These are phyloP conservation scores for Diabrotica balteata DNA, from an alignment of 2,888 invertebrate species.

Conservation along the genomic window DNA sequence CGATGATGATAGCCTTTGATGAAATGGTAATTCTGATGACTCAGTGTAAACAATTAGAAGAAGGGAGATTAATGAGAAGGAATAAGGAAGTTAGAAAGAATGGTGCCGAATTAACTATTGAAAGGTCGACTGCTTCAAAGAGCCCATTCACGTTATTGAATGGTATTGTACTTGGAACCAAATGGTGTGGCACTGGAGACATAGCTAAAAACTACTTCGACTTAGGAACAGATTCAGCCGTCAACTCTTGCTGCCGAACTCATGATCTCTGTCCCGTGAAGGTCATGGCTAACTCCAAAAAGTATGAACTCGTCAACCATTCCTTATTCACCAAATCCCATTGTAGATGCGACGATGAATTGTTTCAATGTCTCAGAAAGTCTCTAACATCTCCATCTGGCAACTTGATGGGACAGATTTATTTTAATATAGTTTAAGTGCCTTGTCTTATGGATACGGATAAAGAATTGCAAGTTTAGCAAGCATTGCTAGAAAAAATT, in stretches of 20 bases:
- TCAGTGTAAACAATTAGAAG: slow-evolving; percentile 77
- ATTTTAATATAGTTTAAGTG: slow-evolving; percentile 83
- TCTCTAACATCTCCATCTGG: slow-evolving; percentile 74
- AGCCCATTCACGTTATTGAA: slow-evolving; percentile 76
- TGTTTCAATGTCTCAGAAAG: slow-evolving; percentile 78
- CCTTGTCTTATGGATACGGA: slow-evolving; percentile 72
- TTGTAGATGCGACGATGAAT: slow-evolving; percentile 84
- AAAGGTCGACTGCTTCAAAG: slow-evolving; percentile 59
- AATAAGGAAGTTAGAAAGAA: slow-evolving; percentile 50
- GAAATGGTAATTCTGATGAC: slow-evolving; percentile 82
- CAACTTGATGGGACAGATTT: slow-evolving; percentile 80
- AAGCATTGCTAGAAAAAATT: slow-evolving; percentile 45
- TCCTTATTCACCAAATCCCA: slow-evolving; percentile 89
- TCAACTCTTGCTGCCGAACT: slow-evolving; percentile 86
- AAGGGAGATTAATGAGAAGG: slow-evolving; percentile 47
- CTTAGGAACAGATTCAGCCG: slow-evolving; percentile 74
- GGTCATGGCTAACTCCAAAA: slow-evolving; percentile 70
- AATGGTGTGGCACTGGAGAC: slow-evolving; percentile 93
- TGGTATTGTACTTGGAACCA: slow-evolving; percentile 87
- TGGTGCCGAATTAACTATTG: slow-evolving; percentile 39
- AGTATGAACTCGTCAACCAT: slow-evolving; percentile 85
- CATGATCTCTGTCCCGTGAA: slow-evolving; percentile 92
- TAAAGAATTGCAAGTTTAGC: slow-evolving; percentile 38
- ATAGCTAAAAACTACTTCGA: slow-evolving; percentile 85
- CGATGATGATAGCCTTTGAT: slow-evolving; percentile 71